Percentiles rank a stretch among this genome's conserved stretches.
These are phyloP conservation scores for Horisme vitalbata DNA, from an alignment of 2,888 invertebrate genomes.

Conservation along the genomic window DNA sequence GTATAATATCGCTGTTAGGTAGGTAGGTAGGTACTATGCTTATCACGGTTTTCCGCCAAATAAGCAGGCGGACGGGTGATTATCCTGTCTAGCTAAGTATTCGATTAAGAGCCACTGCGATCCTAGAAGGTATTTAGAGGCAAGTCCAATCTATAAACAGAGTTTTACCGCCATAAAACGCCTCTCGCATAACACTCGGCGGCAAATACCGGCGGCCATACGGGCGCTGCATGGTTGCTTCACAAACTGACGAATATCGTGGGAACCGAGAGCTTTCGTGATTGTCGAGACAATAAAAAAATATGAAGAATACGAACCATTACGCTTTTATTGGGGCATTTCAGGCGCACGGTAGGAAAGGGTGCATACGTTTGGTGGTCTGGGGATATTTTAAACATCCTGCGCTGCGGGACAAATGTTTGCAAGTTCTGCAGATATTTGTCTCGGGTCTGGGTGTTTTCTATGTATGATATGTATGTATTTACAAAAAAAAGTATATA, in stretches of 20 bases:
- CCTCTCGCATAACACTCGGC: conserved; percentile 67
- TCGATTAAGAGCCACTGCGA: too few species aligned
- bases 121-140: too few species aligned
- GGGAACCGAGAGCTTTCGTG: conserved; percentile 55
- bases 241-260: conserved; percentile 38
- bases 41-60: too few species aligned
- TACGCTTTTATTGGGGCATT: conserved; percentile 68
- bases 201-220: conserved; percentile 61
- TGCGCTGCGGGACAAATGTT: too few species aligned
- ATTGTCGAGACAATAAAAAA: conserved; percentile 69
- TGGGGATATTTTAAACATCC: neutral
- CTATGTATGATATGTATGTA: too few species aligned
- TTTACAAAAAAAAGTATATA: too few species aligned
- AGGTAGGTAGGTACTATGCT: too few species aligned
- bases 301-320: conserved; percentile 67
- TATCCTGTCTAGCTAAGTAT: too few species aligned
- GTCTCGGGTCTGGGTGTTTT: too few species aligned
- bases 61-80: too few species aligned
- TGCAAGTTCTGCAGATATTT: too few species aligned
- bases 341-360: conserved; percentile 63
- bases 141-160: neutral
- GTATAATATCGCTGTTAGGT: too few species aligned
- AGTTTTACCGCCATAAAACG: conserved; percentile 64
- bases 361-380: conserved; percentile 22
- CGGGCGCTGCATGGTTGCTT: conserved; percentile 67